phyloP scores from a whole-genome alignment of 2,797 vertebrate genomes.

The Rhynchonycteris naso region DNA sequence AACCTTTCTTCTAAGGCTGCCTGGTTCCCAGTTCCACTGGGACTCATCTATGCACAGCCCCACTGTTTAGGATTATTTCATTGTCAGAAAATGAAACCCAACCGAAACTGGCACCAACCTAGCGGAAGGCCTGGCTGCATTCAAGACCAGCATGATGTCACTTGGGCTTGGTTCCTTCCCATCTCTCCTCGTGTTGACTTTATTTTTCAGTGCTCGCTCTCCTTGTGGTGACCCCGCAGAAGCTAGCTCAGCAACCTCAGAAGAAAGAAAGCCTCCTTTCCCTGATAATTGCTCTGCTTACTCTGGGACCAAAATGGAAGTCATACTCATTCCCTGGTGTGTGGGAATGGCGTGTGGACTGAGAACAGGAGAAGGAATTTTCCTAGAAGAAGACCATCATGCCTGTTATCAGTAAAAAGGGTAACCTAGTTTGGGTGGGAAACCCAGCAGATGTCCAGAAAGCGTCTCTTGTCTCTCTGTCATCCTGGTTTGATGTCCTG shows the following conservation, averaged over 20 bases:
- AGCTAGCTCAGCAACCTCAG: neutral
- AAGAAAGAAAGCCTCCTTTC: neutral
- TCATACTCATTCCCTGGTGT: neutral
- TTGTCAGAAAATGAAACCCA: neutral
- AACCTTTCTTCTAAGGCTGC: neutral
- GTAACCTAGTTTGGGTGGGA: no score
- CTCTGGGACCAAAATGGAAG: neutral
- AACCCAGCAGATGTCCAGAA: no score
- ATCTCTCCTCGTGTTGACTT: neutral
- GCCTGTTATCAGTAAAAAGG: neutral
- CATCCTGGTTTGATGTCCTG: neutral
- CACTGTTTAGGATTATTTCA: neutral
- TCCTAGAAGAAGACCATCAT: neutral
- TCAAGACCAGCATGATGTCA: fast-evolving
- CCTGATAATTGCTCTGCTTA: neutral
- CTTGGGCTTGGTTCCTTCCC: neutral
- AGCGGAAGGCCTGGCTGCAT: neutral
- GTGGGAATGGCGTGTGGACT: fast-evolving
- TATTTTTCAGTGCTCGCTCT: neutral
- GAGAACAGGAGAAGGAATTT: neutral
- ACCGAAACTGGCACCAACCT: neutral
- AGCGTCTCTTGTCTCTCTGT: fast-evolving
- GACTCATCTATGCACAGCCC: neutral
- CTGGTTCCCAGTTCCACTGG: neutral
- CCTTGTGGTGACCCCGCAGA: neutral